Conservation (phyloP, 2,113 vertebrate genomes). For the Ctenodactylus gundi region DNA sequence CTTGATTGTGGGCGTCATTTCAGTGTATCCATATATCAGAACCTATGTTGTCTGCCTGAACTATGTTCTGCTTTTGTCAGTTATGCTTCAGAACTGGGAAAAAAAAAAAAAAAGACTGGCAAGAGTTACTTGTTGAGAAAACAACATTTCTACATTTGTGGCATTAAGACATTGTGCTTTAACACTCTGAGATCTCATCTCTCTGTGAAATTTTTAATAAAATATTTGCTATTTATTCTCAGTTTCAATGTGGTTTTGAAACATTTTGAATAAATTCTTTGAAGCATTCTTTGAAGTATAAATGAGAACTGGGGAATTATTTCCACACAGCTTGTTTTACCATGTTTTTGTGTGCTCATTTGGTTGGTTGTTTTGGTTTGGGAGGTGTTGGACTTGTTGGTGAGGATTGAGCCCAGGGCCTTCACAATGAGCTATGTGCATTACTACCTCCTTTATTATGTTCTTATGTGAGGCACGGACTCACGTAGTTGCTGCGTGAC, state of each 20-base stretch:
- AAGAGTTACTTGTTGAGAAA: not conserved
- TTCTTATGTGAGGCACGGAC: too few species aligned
- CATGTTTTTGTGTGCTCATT: too few species aligned
- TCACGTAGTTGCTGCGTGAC: too few species aligned
- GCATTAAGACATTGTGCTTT: not conserved
- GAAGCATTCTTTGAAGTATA: not conserved
- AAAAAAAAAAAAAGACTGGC: not conserved
- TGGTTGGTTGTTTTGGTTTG: too few species aligned
- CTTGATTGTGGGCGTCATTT: not conserved
- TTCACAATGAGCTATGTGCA: too few species aligned
- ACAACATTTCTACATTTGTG: not conserved
- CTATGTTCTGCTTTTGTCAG: not conserved
- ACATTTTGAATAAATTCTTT: not conserved
- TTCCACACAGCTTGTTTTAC: not conserved
- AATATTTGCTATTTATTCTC: not conserved
- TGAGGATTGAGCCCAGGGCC: too few species aligned
- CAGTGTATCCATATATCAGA: not conserved
- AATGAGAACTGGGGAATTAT: too few species aligned
- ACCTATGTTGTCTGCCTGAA: not conserved
- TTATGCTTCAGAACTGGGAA: not conserved
- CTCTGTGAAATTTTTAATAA: not conserved
- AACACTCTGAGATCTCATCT: not conserved
- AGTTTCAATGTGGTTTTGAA: not conserved
- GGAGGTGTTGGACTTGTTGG: too few species aligned
- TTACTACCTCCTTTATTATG: too few species aligned